phyloP scores from a whole-genome alignment of 2,888 invertebrate species.

The Campoletis raptor region DNA sequence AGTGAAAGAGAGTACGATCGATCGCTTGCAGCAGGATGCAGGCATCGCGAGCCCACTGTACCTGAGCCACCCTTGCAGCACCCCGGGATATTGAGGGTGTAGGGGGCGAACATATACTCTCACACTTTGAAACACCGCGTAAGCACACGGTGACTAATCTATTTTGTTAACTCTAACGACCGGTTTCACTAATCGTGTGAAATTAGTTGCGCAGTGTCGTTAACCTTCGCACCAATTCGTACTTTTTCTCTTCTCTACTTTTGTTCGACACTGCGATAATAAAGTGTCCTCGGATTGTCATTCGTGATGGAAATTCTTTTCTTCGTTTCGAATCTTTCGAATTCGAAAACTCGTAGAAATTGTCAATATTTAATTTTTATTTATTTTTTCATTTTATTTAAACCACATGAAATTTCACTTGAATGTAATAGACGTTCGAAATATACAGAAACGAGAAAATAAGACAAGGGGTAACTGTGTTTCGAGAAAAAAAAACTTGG shows the following conservation, averaged over 20 bases:
- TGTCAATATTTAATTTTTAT: neutral
- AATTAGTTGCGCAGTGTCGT: constrained; percentile 76
- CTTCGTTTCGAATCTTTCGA: too few relatives aligned
- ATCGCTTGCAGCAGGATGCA: constrained; percentile 62
- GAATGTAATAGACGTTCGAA: constrained; percentile 47
- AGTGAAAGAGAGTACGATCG: constrained; percentile 59
- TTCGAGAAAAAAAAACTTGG: constrained; percentile 32
- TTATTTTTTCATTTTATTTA: neutral
- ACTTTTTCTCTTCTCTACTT: neutral
- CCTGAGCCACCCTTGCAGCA: constrained; percentile 52
- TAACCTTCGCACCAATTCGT: constrained; percentile 40
- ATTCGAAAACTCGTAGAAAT: neutral
- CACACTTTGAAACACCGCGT: constrained; percentile 3
- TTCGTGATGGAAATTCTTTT: neutral
- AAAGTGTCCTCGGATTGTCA: neutral
- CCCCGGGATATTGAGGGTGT: constrained; percentile 5
- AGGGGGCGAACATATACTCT: constrained; percentile 12
- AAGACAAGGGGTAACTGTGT: constrained; percentile 19
- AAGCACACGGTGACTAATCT: constrained; percentile 68
- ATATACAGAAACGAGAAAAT: constrained; percentile 33
- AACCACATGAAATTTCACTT: constrained; percentile 6
- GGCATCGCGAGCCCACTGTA: constrained; percentile 58
- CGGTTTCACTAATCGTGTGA: constrained; percentile 76
- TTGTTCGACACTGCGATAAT: neutral
- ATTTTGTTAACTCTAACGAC: constrained; percentile 74